phyloP scores from a whole-genome alignment of 1,140 invertebrate genomes.

The Caerostris extrusa region DNA sequence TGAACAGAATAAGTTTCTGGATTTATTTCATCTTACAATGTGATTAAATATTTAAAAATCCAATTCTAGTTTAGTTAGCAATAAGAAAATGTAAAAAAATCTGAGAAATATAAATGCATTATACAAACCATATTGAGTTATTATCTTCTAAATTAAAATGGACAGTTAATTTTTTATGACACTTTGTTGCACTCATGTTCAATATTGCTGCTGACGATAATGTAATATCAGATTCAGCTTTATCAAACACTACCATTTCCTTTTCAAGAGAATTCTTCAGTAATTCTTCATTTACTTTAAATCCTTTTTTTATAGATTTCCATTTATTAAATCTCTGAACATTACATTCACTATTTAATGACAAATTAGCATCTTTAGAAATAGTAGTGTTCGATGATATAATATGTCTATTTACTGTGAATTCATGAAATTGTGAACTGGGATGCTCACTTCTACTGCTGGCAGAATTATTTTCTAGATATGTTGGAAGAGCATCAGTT shows the following conservation, averaged over 20 bases:
- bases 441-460: neutral
- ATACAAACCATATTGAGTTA: too few species aligned
- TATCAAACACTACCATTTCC: neutral
- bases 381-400: too few species aligned
- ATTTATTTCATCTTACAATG: too few species aligned
- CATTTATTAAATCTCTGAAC: neutral
- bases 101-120: too few species aligned
- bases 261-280: conserved; percentile 12
- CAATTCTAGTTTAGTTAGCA: too few species aligned
- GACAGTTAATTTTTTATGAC: neutral
- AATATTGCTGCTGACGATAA: neutral
- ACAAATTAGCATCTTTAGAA: too few species aligned
- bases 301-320: neutral
- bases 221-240: neutral
- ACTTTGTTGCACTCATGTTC: neutral
- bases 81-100: too few species aligned
- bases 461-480: neutral
- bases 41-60: too few species aligned
- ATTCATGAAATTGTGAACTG: neutral
- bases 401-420: neutral
- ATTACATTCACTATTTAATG: neutral
- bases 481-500: too few species aligned
- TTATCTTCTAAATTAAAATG: too few species aligned
- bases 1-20: too few species aligned
- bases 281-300: conserved; percentile 30